Evolutionary conservation across 2,113 vertebrate genomes (phyloP), one percentile per base, ranked within the genome.

Genomic region (Hoplias malabaricus): DNA sequence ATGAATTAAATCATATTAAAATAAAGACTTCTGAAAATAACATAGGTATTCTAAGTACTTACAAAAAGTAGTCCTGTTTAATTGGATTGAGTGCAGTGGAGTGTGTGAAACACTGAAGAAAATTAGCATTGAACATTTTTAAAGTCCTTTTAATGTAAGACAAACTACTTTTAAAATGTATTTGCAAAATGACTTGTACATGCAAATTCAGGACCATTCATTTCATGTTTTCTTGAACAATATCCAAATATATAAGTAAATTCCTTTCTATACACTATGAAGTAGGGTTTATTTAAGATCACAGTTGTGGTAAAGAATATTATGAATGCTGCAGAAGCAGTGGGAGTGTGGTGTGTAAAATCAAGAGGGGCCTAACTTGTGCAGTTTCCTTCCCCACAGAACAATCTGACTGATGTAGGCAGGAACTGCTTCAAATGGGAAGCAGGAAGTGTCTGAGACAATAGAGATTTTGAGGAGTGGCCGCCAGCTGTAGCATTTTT

Each of bases 361-460:
- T 70, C 62, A 79, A 81, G 83, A 65, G 78, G 50, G 65, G 61
- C 72, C n/a, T 73, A 43, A 77, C 43, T 75, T 78, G 77, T 81
- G 81, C 75, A 73, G 87, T 87, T 90, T 92, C 89, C 89, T 89
- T 84, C 82, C 75, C 70, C 50, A 69, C 85, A 84, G 83, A 86
- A 88, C 88, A 88, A 88, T 86, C 84, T 80, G 79, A 82, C 83
- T 78, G 21, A 56, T 80, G 80, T 80, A 86, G 86, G 86, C 89
- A 88, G 91, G 90, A 88, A 88, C 81, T 82, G 67, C 68, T 69
- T 79, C 80, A 74, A 75, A 81, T 80, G 84, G 87, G 85, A 90
- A 92, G 86, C 84, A 88, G 91, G 91, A 92, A 90, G 84, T 27
- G 87, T 71, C 85, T 87, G 90, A 87, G 88, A 93, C 91, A 93